These are phyloP conservation scores for Lumbricus terrestris DNA, from an alignment of 2,888 invertebrate genomes.

Conservation along the genomic window DNA sequence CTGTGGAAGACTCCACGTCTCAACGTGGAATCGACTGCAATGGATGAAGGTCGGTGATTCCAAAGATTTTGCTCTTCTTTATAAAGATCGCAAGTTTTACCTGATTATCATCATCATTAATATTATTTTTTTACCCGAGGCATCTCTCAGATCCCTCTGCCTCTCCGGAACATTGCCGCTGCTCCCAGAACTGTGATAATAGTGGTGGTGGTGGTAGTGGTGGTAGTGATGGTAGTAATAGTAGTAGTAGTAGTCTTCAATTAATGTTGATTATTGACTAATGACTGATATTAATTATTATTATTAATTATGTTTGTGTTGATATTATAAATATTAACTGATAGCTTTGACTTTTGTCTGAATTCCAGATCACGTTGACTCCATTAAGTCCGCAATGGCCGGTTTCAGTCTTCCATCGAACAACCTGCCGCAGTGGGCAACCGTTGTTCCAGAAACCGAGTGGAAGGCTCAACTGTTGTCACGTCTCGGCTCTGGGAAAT, in stretches of 20 bases:
- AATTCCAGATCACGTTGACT: slow-evolving; percentile 47
- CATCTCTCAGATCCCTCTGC: too few relatives aligned
- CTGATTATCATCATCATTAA: too few relatives aligned
- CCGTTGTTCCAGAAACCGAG: slow-evolving; percentile 48
- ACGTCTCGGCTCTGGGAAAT: slow-evolving; percentile 40
- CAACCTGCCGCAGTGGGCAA: slow-evolving; percentile 53
- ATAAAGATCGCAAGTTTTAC: background rate
- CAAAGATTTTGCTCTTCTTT: background rate
- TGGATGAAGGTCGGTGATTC: slow-evolving; percentile 11
- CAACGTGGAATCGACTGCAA: background rate
- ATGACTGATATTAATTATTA: too few relatives aligned
- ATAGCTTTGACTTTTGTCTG: background rate
- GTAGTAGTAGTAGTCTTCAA: too few relatives aligned
- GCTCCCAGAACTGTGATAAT: too few relatives aligned
- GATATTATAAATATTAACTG: too few relatives aligned
- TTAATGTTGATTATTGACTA: too few relatives aligned
- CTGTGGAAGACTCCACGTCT: slow-evolving; percentile 22
- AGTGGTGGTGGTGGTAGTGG: too few relatives aligned
- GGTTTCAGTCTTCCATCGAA: slow-evolving; percentile 47
- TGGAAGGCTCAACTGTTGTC: slow-evolving; percentile 46
- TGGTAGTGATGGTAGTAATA: too few relatives aligned
- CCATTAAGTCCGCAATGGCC: slow-evolving; percentile 50
- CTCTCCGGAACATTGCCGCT: too few relatives aligned
- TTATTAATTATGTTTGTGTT: too few relatives aligned
- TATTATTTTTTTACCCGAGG: too few relatives aligned